These are phyloP conservation scores for Isotomurus palustris DNA, from an alignment of 2,888 invertebrate genomes.

Conservation along the genomic window DNA sequence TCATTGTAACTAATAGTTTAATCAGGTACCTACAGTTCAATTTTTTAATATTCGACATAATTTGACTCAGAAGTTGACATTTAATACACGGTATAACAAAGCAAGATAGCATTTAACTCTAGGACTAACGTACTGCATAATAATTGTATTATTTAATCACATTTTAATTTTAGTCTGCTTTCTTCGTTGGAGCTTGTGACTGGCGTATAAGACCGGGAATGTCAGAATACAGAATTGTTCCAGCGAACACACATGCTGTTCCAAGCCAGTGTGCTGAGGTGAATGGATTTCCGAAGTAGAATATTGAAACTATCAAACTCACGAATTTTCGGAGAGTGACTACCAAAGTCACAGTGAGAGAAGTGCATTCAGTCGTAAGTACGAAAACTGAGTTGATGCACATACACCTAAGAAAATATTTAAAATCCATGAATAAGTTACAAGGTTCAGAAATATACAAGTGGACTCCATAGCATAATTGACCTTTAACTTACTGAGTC, in stretches of 20 bases:
- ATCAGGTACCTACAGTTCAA: too few species aligned
- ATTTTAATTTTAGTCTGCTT: constrained; percentile 28
- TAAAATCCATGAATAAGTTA: neutral
- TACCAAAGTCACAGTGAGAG: constrained; percentile 90
- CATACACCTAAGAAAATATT: constrained; percentile 58
- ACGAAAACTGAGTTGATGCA: constrained; percentile 94
- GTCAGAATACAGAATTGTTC: constrained; percentile 89
- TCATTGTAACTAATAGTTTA: too few species aligned
- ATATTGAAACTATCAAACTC: constrained; percentile 88
- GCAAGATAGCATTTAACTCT: too few species aligned
- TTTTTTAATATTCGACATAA: too few species aligned
- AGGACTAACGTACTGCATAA: too few species aligned
- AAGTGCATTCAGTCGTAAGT: constrained; percentile 87
- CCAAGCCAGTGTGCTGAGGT: constrained; percentile 88
- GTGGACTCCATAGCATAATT: neutral
- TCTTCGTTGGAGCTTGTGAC: constrained; percentile 25
- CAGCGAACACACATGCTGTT: constrained; percentile 80
- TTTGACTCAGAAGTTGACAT: too few species aligned
- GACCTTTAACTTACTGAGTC: constrained; percentile 66
- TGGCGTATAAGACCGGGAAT: constrained; percentile 38
- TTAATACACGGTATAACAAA: too few species aligned
- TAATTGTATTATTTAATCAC: too few species aligned
- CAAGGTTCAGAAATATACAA: neutral
- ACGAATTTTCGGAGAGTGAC: constrained; percentile 93
- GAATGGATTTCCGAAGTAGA: constrained; percentile 92